Evolutionary conservation across 64 coral and sea anemone genomes (phyloP).

Genomic region (Stichodactyla mertensii): DNA sequence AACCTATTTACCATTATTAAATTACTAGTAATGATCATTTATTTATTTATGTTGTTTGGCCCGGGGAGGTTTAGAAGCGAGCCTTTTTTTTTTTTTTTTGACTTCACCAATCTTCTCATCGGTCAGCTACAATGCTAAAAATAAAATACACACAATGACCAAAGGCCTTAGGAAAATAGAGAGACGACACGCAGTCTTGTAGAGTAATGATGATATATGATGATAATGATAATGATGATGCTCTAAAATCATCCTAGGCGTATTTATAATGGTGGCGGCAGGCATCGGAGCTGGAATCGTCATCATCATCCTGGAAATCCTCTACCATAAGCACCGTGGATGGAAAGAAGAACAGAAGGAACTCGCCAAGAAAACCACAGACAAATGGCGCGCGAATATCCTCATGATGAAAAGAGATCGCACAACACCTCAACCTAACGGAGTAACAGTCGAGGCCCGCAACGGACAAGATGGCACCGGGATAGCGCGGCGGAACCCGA

Average conservation of each 20-base stretch:
- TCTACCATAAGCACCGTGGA: conserved; percentile 95
- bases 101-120: too few relatives aligned
- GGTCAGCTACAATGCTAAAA: too few relatives aligned
- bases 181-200: too few relatives aligned
- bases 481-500: conserved; percentile 75
- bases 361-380: conserved; percentile 84
- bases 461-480: conserved; percentile 45
- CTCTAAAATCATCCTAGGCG: conserved; percentile 32
- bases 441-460: conserved; percentile 29
- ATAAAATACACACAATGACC: too few relatives aligned
- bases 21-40: too few relatives aligned
- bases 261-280: conserved; percentile 97
- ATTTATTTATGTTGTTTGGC: too few relatives aligned
- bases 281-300: conserved; percentile 92
- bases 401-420: conserved; percentile 85
- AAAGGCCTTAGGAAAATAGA: too few relatives aligned
- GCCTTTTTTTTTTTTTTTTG: too few relatives aligned
- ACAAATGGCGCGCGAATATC: conserved; percentile 91
- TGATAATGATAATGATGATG: neutral
- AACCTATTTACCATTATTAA: too few relatives aligned
- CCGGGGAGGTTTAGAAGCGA: too few relatives aligned
- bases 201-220: too few relatives aligned
- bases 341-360: conserved; percentile 94
- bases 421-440: conserved; percentile 54
- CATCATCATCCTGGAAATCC: conserved; percentile 92